phyloP scores from a whole-genome alignment of 2,113 vertebrate genomes.

The Macaca mulatta region DNA sequence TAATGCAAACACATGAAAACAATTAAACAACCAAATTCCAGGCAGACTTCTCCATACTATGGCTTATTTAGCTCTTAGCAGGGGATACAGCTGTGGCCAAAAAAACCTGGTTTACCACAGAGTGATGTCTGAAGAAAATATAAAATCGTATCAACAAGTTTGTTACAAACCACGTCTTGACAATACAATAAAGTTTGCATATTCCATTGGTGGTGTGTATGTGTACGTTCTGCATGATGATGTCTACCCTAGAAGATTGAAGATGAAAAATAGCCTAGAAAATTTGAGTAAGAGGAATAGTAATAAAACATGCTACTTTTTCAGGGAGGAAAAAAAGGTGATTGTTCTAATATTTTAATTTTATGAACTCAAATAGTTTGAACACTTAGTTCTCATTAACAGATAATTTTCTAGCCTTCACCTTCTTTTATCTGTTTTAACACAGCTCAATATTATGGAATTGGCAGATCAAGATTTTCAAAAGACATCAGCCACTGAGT shows the following conservation, averaged over 20 bases:
- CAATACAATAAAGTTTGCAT: not conserved
- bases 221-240: not conserved
- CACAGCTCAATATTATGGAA: not conserved
- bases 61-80: constrained; percentile 62
- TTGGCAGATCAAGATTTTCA: not conserved
- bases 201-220: not conserved
- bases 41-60: constrained; percentile 46
- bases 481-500: not conserved
- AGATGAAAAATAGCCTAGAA: constrained; percentile 40
- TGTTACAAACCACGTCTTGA: constrained; percentile 17
- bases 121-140: constrained; percentile 44
- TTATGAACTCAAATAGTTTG: not conserved
- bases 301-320: not conserved
- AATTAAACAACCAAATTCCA: constrained; percentile 67
- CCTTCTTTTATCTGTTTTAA: constrained; percentile 22
- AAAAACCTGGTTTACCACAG: constrained; percentile 31
- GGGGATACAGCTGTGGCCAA: constrained; percentile 9
- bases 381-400: not conserved
- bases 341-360: not conserved
- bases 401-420: not conserved
- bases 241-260: not conserved
- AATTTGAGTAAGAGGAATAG: not conserved
- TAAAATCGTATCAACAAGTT: constrained; percentile 51
- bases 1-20: constrained; percentile 60
- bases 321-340: not conserved